A percentile compares a stretch with the other conserved stretches of the same genome.
Conservation (phyloP, 2,888 invertebrate genomes). For the Dasypogon diadema region DNA sequence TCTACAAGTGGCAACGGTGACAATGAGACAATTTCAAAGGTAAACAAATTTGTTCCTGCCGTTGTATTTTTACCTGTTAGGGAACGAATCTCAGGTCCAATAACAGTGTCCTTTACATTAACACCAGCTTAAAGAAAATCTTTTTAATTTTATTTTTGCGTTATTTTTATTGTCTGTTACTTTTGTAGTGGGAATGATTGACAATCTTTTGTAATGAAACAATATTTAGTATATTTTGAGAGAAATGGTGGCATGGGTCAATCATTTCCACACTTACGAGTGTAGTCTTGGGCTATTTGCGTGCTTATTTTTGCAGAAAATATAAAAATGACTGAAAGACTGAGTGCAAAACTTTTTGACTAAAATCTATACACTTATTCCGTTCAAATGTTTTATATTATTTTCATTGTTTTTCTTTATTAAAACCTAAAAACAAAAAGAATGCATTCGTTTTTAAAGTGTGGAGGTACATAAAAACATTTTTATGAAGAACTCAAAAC, state of each 20-base stretch:
- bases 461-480: neutral
- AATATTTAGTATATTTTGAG: neutral
- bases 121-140: slow-evolving; percentile 82
- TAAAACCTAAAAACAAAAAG: neutral
- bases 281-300: neutral
- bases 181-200: neutral
- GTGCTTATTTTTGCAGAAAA: neutral
- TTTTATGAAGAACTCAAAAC: too few species aligned
- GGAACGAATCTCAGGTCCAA: slow-evolving; percentile 85
- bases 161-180: neutral
- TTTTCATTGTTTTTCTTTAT: slow-evolving; percentile 14
- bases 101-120: slow-evolving; percentile 92
- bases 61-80: slow-evolving; percentile 95
- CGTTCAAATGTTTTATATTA: neutral
- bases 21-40: slow-evolving; percentile 45
- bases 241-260: neutral
- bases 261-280: neutral
- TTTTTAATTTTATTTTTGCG: neutral
- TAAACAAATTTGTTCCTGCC: slow-evolving; percentile 83
- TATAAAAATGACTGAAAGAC: slow-evolving; percentile 68
- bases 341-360: slow-evolving; percentile 70
- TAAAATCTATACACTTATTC: slow-evolving; percentile 17
- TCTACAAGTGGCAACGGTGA: slow-evolving; percentile 25
- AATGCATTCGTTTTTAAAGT: neutral
- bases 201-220: neutral